phyloP scores from a whole-genome alignment of 2,113 vertebrate genomes.

The Cottus gobio region DNA sequence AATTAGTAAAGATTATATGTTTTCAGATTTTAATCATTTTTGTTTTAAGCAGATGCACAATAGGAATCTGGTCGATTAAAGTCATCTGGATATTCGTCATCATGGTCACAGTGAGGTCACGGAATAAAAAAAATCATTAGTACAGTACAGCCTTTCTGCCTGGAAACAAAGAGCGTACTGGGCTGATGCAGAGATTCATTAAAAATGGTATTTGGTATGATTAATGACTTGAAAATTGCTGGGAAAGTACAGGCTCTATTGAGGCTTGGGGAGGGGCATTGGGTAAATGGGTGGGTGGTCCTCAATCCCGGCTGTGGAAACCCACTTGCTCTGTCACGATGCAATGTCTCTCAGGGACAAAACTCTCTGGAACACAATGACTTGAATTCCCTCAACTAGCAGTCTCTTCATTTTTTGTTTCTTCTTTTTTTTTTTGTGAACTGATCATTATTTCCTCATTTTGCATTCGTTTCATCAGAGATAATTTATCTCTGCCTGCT shows the following conservation, averaged over 20 bases:
- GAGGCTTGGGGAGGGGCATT: conserved; percentile 52
- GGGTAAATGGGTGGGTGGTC: conserved; percentile 70
- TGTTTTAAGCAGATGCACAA: conserved; percentile 20
- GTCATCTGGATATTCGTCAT: not conserved
- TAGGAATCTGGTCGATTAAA: not conserved
- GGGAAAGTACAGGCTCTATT: conserved; percentile 52
- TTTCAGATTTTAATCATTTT: conserved; percentile 12
- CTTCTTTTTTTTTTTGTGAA: conserved; percentile 34
- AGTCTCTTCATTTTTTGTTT: conserved; percentile 50
- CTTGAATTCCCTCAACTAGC: conserved; percentile 67
- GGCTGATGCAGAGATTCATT: conserved; percentile 73
- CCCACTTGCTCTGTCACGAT: conserved; percentile 57
- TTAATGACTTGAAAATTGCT: conserved; percentile 79
- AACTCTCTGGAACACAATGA: conserved; percentile 56
- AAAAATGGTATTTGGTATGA: conserved; percentile 81
- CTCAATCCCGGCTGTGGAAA: conserved; percentile 37
- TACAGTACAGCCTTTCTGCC: conserved; percentile 62
- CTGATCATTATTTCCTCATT: conserved; percentile 82
- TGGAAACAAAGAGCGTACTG: conserved; percentile 63
- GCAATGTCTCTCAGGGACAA: conserved; percentile 52
- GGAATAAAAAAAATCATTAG: conserved; percentile 52
- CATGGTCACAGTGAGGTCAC: conserved; percentile 28
- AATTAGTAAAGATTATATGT: conserved; percentile 17
- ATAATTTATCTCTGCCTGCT: conserved; percentile 83
- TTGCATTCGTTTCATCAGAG: conserved; percentile 80